Base-by-base conservation (phyloP, 2,888 invertebrate genomes). In the Coenonympha glycerion region DNA sequence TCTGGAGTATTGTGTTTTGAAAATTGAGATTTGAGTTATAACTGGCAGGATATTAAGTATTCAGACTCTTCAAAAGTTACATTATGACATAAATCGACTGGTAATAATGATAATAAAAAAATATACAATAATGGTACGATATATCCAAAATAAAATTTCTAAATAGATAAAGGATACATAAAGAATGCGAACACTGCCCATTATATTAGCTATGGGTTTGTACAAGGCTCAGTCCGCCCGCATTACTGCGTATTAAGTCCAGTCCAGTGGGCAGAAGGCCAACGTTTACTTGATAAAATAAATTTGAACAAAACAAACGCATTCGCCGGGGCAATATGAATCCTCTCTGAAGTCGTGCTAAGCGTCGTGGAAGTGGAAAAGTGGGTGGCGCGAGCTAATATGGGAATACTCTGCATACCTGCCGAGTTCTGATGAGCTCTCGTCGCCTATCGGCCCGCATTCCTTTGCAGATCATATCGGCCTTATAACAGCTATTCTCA, bases 201-300 rank as follows among this genome's bases (percentile, higher is more conserved):
- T 15, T 5, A 24, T 40, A 45, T 26, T 34, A 47, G 44, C 30
- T 47, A 36, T 52, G 44, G 37, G 30, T 37, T 31, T 30, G 45
- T 51, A 57, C 56, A 59, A 49, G 52, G 53, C 45, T 39, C 48
- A 50, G 55, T 57, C 51, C 68, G 66, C 79, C 75, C 79, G 79
- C 79, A 83, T 80, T 77, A 77, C 77, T 71, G 67, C 75, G 72
- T 63, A 75, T 85, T 86, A 81, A 58, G 59, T 72, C 58, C 84
- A 63, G 70, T 60, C 71, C 85, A 85, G 56, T 86, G 86, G 66
- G 77, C 71, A 70, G 79, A 78, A 79, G 70, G 68, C 83, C 77
- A 74, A 74, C 79, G 76, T 82, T 84, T 83, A 84, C 83, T 86
- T 83, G 84, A 87, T 86, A 85, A 86, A 86, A 87, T 87, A 84